These are phyloP conservation scores for Hippoglossus hippoglossus DNA, from an alignment of 2,797 vertebrate species.

Conservation along the genomic window DNA sequence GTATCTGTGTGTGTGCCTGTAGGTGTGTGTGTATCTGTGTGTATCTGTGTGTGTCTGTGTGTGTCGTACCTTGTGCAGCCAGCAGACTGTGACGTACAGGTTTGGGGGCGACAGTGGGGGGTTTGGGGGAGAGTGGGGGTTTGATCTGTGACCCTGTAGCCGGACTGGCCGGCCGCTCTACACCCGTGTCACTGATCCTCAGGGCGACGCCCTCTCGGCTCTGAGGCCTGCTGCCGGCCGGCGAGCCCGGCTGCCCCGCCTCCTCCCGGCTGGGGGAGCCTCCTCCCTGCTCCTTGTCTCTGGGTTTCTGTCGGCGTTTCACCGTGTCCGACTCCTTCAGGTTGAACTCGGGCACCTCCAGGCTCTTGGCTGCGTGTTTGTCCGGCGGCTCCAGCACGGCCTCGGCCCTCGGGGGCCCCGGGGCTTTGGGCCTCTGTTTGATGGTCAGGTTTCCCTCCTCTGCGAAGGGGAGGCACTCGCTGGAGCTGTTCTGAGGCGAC, in stretches of 20 bases:
- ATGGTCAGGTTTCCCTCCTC: slow-evolving; percentile 98
- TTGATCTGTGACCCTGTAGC: slow-evolving; percentile 58
- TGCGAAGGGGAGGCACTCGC: slow-evolving; percentile 95
- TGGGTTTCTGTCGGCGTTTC: slow-evolving; percentile 92
- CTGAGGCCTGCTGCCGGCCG: slow-evolving; percentile 38
- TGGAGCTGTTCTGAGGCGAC: slow-evolving; percentile 92
- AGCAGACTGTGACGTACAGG: slow-evolving; percentile 74
- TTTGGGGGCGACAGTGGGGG: slow-evolving; percentile 71
- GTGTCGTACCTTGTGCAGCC: slow-evolving; percentile 59
- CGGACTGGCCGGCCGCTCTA: slow-evolving; percentile 76
- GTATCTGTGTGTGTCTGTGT: not conserved
- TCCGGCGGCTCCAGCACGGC: slow-evolving; percentile 52
- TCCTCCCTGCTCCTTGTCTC: slow-evolving; percentile 85
- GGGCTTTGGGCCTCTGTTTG: slow-evolving; percentile 93
- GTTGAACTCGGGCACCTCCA: slow-evolving; percentile 88
- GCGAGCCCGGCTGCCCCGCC: not conserved
- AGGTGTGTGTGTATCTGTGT: too few relatives aligned
- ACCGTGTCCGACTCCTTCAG: slow-evolving; percentile 97
- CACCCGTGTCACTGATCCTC: slow-evolving; percentile 69
- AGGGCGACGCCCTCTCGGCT: slow-evolving; percentile 53
- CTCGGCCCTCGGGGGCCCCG: slow-evolving; percentile 78
- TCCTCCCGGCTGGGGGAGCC: slow-evolving; percentile 74
- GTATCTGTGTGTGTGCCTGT: too few relatives aligned
- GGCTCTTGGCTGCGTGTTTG: slow-evolving; percentile 33
- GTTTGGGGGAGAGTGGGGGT: slow-evolving; percentile 79